These are phyloP conservation scores for Sycophila texana DNA, from an alignment of 2,888 invertebrate genomes.

Conservation along the genomic window DNA sequence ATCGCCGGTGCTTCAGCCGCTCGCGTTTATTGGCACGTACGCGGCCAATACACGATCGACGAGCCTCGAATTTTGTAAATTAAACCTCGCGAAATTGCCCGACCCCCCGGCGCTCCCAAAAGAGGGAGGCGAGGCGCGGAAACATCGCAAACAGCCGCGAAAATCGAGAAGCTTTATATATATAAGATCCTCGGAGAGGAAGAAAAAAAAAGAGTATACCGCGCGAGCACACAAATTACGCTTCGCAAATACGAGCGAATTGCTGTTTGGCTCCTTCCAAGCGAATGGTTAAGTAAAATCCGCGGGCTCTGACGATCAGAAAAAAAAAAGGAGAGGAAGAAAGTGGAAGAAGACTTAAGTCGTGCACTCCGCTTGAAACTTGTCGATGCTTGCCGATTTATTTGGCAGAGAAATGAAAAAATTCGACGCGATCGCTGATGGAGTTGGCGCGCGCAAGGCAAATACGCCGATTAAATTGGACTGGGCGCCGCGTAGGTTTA, in stretches of 20 bases:
- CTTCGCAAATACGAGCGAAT: constrained; percentile 44
- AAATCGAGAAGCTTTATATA: neutral
- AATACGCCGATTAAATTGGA: constrained; percentile 28
- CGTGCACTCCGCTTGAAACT: neutral
- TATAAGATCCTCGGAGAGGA: neutral
- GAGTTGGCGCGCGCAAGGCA: neutral
- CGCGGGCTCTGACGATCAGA: neutral
- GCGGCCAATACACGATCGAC: neutral
- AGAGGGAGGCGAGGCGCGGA: neutral
- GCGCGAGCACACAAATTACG: constrained; percentile 42
- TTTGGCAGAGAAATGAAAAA: constrained; percentile 32
- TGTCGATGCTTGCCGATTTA: constrained; percentile 23
- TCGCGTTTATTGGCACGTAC: neutral
- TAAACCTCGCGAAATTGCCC: constrained; percentile 30
- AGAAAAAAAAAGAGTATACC: neutral
- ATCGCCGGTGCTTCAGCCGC: neutral
- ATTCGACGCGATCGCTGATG: neutral
- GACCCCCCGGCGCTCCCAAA: too few relatives aligned
- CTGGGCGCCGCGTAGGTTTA: neutral
- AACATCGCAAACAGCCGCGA: neutral
- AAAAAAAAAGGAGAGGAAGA: neutral
- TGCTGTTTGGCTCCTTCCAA: constrained; percentile 29
- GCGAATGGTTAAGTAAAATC: neutral
- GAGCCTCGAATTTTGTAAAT: constrained; percentile 27
- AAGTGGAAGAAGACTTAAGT: neutral